Percentiles rank a stretch among this genome's conserved stretches.
Evolutionary conservation across 2,797 vertebrate species (phyloP).

Genomic region (Melanotaenia trifasciata): DNA sequence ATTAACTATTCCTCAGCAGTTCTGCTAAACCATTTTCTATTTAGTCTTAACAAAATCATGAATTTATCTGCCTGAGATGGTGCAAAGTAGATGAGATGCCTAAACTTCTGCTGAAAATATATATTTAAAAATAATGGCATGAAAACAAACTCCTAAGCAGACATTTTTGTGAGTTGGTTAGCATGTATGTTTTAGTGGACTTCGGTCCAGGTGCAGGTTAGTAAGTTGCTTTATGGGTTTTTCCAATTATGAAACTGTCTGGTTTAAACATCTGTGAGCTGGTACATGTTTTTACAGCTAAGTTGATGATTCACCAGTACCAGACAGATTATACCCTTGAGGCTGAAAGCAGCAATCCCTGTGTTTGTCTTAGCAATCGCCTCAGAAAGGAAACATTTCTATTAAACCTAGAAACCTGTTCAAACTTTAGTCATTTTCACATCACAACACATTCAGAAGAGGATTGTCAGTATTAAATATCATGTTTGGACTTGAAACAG

Average conservation of each 20-base stretch:
- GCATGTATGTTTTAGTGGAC: slow-evolving; percentile 50
- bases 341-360: slow-evolving; percentile 36
- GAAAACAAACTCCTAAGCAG: slow-evolving; percentile 24
- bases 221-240: slow-evolving; percentile 35
- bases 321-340: slow-evolving; percentile 41
- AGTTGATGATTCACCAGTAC: slow-evolving; percentile 66
- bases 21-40: not conserved
- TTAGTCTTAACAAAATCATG: slow-evolving; percentile 2
- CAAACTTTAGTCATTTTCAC: slow-evolving; percentile 27
- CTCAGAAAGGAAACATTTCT: slow-evolving; percentile 50
- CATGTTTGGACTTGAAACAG: slow-evolving; percentile 8
- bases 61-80: not conserved
- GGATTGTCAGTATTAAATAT: slow-evolving; percentile 1
- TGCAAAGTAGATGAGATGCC: not conserved
- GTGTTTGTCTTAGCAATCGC: slow-evolving; percentile 25
- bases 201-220: slow-evolving; percentile 25
- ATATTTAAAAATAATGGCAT: not conserved
- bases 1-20: slow-evolving; percentile 6
- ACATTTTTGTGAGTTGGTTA: slow-evolving; percentile 38
- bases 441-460: not conserved
- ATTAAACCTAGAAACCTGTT: slow-evolving; percentile 27
- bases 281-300: slow-evolving; percentile 44
- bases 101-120: not conserved
- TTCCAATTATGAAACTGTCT: slow-evolving; percentile 31
- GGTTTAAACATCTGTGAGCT: slow-evolving; percentile 42